Evolutionary conservation across 2,113 vertebrate genomes (phyloP).

Genomic region (Myxocyprinus asiaticus): DNA sequence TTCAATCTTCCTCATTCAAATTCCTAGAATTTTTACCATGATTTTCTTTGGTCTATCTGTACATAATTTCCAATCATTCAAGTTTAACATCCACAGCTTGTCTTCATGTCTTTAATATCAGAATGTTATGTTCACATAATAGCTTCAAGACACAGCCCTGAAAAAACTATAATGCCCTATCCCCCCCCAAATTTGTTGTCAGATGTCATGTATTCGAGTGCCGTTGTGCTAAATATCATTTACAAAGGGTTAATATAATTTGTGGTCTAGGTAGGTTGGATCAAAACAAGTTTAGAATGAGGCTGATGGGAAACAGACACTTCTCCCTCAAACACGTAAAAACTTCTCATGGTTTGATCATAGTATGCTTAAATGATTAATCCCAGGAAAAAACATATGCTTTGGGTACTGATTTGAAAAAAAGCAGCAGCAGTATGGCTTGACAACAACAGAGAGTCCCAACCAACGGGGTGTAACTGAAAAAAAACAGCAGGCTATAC

Average conservation of each 20-base stretch:
- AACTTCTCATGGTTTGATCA: background rate
- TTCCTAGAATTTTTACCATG: background rate
- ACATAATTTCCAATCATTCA: conserved; percentile 17
- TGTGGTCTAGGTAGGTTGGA: background rate
- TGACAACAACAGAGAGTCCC: background rate
- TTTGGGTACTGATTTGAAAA: background rate
- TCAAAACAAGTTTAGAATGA: background rate
- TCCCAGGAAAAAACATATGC: conserved; percentile 7
- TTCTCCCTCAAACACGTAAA: background rate
- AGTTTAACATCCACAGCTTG: conserved; percentile 9
- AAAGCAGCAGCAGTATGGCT: conserved; percentile 1
- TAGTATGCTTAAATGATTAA: background rate
- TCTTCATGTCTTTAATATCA: conserved; percentile 36
- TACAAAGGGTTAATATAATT: background rate
- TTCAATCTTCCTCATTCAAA: conserved; percentile 1
- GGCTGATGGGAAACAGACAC: background rate
- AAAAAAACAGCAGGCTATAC: background rate
- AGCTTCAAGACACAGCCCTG: conserved; percentile 6
- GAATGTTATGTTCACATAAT: background rate
- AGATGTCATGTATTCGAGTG: background rate
- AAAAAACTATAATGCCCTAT: too few relatives aligned
- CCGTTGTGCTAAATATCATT: background rate
- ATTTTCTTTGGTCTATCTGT: conserved; percentile 45
- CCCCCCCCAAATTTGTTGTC: background rate
- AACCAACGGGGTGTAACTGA: conserved; percentile 26